Evolutionary conservation across 2,888 invertebrate species (phyloP).

Genomic region (Parascotia fuliginaria): DNA sequence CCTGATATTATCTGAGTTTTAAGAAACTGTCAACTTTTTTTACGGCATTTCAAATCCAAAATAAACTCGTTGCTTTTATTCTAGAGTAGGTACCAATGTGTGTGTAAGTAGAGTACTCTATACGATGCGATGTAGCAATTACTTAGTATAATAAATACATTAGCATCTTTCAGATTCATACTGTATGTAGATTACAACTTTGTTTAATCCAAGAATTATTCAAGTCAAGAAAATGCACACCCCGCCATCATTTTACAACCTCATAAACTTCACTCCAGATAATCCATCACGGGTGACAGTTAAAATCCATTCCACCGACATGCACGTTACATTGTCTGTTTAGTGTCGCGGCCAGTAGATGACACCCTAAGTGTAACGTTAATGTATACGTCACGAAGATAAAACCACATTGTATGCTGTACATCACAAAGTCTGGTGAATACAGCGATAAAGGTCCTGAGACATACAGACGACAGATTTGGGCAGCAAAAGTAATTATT

Average conservation of each 20-base stretch:
- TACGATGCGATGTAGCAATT: too few species aligned
- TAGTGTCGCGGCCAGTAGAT: slow-evolving; percentile 25
- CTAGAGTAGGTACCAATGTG: too few species aligned
- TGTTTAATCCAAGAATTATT: background rate
- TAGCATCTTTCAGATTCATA: too few species aligned
- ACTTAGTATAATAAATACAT: too few species aligned
- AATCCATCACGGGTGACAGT: slow-evolving; percentile 36
- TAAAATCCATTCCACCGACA: slow-evolving; percentile 36
- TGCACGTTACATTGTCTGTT: slow-evolving; percentile 44
- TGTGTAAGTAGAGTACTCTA: too few species aligned
- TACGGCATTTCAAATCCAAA: too few species aligned
- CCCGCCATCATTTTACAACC: slow-evolving; percentile 10
- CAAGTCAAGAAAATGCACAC: background rate
- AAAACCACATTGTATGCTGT: slow-evolving; percentile 45
- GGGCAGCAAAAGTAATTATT: too few species aligned
- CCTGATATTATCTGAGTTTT: too few species aligned
- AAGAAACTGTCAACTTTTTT: too few species aligned
- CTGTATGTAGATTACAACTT: too few species aligned
- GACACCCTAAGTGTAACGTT: slow-evolving; percentile 39
- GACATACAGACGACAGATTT: slow-evolving; percentile 16
- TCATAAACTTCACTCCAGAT: slow-evolving; percentile 16
- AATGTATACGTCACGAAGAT: slow-evolving; percentile 39
- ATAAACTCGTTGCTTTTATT: too few species aligned
- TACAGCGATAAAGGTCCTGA: slow-evolving; percentile 40
- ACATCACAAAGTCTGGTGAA: slow-evolving; percentile 26